Conservation (phyloP, 2,797 vertebrate species). For the Anableps anableps region DNA sequence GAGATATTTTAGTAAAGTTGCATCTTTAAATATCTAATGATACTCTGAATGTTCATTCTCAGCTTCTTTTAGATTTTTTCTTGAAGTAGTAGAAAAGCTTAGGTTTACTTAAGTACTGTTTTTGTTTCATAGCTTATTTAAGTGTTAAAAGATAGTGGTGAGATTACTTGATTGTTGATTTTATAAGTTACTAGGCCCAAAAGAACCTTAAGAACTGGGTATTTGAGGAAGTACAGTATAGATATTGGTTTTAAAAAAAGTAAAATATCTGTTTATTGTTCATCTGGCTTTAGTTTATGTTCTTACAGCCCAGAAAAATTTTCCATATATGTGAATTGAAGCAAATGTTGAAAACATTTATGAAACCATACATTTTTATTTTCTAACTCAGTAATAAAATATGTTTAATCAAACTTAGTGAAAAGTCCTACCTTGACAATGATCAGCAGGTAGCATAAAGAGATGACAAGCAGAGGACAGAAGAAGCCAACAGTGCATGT, state of each 20-base stretch:
- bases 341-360: too few relatives aligned
- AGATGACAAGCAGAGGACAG: conserved; percentile 91
- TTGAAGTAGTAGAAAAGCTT: not conserved
- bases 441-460: conserved; percentile 93
- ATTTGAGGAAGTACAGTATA: not conserved
- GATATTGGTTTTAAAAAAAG: not conserved
- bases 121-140: not conserved
- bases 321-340: not conserved
- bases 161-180: not conserved
- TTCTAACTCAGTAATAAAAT: not conserved
- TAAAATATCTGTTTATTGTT: not conserved
- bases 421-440: conserved; percentile 83
- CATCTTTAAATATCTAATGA: not conserved
- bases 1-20: not conserved
- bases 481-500: conserved; percentile 92
- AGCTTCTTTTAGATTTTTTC: not conserved
- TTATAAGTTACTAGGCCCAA: not conserved
- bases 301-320: not conserved
- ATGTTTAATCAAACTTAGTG: not conserved
- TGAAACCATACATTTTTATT: too few relatives aligned
- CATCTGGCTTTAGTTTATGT: not conserved
- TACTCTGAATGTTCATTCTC: not conserved
- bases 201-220: not conserved
- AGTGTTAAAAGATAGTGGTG: not conserved
- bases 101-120: not conserved